Percentiles rank a stretch among this genome's conserved stretches.
Evolutionary conservation across 2,113 vertebrate genomes (phyloP).

Genomic region (Hirundichthys speculiger): DNA sequence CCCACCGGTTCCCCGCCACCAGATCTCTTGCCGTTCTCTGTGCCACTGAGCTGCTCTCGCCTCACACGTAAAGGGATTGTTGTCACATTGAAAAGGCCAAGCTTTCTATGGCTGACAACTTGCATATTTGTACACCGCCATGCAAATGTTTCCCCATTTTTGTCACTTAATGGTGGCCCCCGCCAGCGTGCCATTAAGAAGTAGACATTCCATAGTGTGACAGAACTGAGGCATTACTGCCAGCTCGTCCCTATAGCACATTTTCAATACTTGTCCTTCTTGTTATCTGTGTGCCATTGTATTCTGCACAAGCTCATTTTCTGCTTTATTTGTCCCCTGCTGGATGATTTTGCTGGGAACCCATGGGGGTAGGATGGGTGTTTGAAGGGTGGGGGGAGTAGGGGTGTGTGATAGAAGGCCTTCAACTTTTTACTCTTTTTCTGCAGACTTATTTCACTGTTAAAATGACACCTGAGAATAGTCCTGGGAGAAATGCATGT

Average conservation of each 20-base stretch:
- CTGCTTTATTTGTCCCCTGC: constrained; percentile 73
- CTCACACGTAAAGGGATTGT: constrained; percentile 78
- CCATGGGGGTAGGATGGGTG: constrained; percentile 27
- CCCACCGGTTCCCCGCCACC: constrained; percentile 53
- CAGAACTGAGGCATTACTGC: constrained; percentile 62
- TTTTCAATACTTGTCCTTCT: constrained; percentile 73
- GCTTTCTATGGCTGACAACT: constrained; percentile 80
- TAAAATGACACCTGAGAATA: constrained; percentile 71
- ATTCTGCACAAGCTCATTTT: constrained; percentile 75
- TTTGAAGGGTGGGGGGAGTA: constrained; percentile 12
- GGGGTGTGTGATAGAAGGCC: constrained; percentile 26
- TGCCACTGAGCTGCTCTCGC: constrained; percentile 70
- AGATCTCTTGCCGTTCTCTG: constrained; percentile 68
- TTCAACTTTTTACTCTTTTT: constrained; percentile 64
- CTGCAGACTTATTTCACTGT: constrained; percentile 63
- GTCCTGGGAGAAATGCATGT: constrained; percentile 35
- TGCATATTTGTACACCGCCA: constrained; percentile 72
- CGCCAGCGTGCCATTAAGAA: constrained; percentile 66
- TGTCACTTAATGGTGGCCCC: constrained; percentile 77
- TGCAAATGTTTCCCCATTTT: constrained; percentile 78
- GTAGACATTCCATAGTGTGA: constrained; percentile 50
- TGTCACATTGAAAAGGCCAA: constrained; percentile 76
- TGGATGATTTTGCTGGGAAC: constrained; percentile 65
- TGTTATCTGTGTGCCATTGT: constrained; percentile 76
- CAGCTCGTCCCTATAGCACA: constrained; percentile 65